phyloP scores from a whole-genome alignment of 2,113 vertebrate species.

The Tachysurus vachellii region DNA sequence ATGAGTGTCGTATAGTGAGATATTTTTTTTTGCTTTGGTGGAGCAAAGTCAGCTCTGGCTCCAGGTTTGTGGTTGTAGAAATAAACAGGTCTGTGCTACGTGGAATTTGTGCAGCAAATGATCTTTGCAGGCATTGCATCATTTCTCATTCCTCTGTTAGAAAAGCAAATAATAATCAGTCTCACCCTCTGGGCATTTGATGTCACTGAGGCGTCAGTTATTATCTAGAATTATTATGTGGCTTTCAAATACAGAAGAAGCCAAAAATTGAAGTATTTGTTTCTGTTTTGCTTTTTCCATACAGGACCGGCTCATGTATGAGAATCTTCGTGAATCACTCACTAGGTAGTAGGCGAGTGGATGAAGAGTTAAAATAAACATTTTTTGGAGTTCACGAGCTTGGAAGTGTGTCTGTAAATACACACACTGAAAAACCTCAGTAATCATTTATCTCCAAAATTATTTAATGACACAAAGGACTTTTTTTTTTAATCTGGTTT shows the following conservation, averaged over 20 bases:
- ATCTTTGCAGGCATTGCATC: not conserved
- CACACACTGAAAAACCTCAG: too few relatives aligned
- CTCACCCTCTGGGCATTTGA: not conserved
- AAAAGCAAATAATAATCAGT: not conserved
- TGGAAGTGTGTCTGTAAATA: too few relatives aligned
- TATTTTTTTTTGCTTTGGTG: not conserved
- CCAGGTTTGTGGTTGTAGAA: not conserved
- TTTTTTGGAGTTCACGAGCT: too few relatives aligned
- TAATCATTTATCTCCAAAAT: not conserved
- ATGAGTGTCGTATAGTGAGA: not conserved
- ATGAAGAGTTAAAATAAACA: too few relatives aligned
- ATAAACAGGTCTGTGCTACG: not conserved
- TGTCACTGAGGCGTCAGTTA: not conserved
- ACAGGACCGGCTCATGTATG: slow-evolving; percentile 79
- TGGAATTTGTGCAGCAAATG: not conserved
- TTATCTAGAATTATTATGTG: not conserved
- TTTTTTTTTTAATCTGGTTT: slow-evolving; percentile 14
- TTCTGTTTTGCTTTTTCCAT: slow-evolving; percentile 11
- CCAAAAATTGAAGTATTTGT: not conserved
- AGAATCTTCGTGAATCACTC: not conserved
- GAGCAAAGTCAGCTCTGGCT: not conserved
- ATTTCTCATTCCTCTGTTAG: not conserved
- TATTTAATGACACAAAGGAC: not conserved
- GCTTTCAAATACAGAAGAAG: not conserved
- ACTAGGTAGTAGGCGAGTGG: not conserved